Conservation (phyloP, 2,888 invertebrate genomes). For the Halictus ligatus region DNA sequence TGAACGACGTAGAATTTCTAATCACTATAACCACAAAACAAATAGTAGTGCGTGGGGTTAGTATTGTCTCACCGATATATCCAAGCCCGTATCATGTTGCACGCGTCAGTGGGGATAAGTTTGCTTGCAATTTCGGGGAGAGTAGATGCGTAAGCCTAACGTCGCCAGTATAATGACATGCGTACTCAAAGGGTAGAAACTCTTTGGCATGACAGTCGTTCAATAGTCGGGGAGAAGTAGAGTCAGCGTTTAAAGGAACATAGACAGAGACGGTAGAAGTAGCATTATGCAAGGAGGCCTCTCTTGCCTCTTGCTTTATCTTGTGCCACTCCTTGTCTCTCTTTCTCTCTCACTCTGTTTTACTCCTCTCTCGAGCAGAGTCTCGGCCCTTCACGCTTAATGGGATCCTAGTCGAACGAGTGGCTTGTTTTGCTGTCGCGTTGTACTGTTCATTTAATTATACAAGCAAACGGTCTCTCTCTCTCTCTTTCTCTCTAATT, state of each 20-base stretch:
- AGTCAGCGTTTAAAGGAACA: constrained; percentile 48
- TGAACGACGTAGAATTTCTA: too few relatives aligned
- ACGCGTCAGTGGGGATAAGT: too few relatives aligned
- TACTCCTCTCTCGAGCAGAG: neutral
- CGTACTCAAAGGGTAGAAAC: neutral
- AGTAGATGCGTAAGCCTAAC: neutral
- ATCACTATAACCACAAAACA: neutral
- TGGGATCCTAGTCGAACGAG: constrained; percentile 57
- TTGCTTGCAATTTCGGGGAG: neutral
- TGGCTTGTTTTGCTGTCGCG: constrained; percentile 51
- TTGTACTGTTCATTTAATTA: constrained; percentile 60
- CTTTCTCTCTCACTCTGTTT: neutral
- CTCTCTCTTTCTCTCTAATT: neutral
- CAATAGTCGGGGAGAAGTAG: constrained; percentile 20
- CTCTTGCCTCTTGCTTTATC: constrained; percentile 43
- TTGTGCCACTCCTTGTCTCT: constrained; percentile 10
- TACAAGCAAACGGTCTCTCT: constrained; percentile 24
- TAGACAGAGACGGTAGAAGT: constrained; percentile 30
- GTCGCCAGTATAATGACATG: neutral
- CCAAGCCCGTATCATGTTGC: too few relatives aligned
- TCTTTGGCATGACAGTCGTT: neutral
- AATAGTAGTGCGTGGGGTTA: neutral
- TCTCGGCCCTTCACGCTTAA: constrained; percentile 27
- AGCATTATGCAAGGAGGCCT: constrained; percentile 27
- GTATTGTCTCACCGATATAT: too few relatives aligned